phyloP scores from a whole-genome alignment of 1,140 invertebrate species.

The Leucophenga varia region DNA sequence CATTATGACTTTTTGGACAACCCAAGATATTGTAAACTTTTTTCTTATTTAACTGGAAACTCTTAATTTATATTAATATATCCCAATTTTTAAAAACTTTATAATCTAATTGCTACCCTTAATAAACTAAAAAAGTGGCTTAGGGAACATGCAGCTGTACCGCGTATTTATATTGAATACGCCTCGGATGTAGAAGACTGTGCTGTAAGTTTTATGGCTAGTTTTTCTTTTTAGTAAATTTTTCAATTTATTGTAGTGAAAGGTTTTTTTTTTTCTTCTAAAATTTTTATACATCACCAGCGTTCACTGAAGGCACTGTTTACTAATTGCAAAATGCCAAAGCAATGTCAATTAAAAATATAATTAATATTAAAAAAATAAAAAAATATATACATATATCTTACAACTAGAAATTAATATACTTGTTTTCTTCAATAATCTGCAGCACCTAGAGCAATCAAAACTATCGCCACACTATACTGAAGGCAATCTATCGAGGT shows the following conservation, averaged over 20 bases:
- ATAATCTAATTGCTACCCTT: too few species aligned
- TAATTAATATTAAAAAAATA: not conserved
- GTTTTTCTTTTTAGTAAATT: constrained; percentile 7
- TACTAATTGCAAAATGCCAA: constrained; percentile 27
- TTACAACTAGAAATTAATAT: constrained; percentile 1
- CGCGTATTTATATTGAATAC: constrained; percentile 66
- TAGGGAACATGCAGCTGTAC: constrained; percentile 66
- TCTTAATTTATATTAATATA: too few species aligned
- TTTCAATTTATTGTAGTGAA: too few species aligned
- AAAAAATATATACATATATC: too few species aligned
- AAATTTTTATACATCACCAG: constrained; percentile 35
- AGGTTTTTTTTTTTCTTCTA: too few species aligned
- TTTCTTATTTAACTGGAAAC: too few species aligned
- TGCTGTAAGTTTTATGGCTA: constrained; percentile 63
- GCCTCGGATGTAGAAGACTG: constrained; percentile 64
- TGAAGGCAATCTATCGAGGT: constrained; percentile 56
- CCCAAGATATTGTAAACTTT: too few species aligned
- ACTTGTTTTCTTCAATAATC: not conserved
- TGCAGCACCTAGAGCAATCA: constrained; percentile 65
- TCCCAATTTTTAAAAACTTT: not conserved
- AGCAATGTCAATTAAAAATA: constrained; percentile 1
- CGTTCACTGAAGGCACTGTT: constrained; percentile 25
- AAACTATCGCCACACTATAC: constrained; percentile 60
- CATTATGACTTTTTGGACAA: too few species aligned
- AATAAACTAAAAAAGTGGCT: constrained; percentile 63